A percentile compares a stretch with the other conserved stretches of the same genome.
These are phyloP conservation scores for Centropyge bicolor DNA, from an alignment of 2,797 vertebrate species.

Conservation along the genomic window DNA sequence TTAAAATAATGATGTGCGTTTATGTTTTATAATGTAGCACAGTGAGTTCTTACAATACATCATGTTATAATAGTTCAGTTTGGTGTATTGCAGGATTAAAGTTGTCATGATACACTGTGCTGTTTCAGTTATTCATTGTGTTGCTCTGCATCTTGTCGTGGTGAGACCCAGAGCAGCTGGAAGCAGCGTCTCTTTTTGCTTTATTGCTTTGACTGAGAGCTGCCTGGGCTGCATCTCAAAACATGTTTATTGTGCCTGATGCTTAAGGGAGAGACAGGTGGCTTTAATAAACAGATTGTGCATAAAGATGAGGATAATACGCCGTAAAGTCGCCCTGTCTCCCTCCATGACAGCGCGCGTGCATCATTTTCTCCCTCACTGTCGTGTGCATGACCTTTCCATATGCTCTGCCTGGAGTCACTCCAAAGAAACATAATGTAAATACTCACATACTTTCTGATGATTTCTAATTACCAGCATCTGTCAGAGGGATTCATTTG, in stretches of 20 bases:
- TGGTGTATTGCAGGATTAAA: neutral
- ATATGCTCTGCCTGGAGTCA: slow-evolving; percentile 67
- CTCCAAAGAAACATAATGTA: slow-evolving; percentile 58
- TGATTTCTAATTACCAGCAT: slow-evolving; percentile 74
- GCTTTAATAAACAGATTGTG: slow-evolving; percentile 77
- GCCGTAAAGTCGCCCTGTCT: slow-evolving; percentile 48
- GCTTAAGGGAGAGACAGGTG: slow-evolving; percentile 68
- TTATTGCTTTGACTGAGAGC: slow-evolving; percentile 43
- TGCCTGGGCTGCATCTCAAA: slow-evolving; percentile 52
- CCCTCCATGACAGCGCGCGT: slow-evolving; percentile 20
- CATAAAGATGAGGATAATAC: slow-evolving; percentile 71
- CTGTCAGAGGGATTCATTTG: slow-evolving; percentile 63
- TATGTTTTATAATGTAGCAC: neutral
- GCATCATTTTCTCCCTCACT: slow-evolving; percentile 41
- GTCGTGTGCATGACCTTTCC: slow-evolving; percentile 70
- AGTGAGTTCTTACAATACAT: neutral
- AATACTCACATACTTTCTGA: slow-evolving; percentile 59
- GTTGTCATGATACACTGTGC: neutral
- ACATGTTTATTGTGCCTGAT: slow-evolving; percentile 53
- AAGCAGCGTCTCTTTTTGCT: slow-evolving; percentile 21
- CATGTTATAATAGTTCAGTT: neutral
- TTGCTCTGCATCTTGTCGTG: slow-evolving; percentile 8
- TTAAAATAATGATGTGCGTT: neutral
- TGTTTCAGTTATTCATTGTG: slow-evolving; percentile 9
- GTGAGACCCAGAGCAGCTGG: slow-evolving; percentile 34